Base-by-base conservation (phyloP, 2,888 invertebrate genomes). In the Therioaphis trifolii region DNA sequence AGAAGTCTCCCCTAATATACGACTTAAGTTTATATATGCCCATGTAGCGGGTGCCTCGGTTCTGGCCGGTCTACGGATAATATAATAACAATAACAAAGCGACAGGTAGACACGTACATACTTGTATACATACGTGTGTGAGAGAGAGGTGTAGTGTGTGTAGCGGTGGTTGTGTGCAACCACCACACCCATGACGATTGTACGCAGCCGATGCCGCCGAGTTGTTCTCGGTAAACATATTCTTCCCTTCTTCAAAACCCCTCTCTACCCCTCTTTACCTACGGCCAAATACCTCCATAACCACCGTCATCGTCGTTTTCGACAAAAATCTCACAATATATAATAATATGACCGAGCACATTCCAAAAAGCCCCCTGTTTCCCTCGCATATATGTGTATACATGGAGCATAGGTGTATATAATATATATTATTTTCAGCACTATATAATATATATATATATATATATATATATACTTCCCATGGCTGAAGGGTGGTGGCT, bases 311-410 rank as follows among this genome's bases (percentile, higher is more conserved):
- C 40, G 75, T 55, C n/a, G 46, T 76, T 77, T 66, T 66, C 35
- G 49, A 66, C 63, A 35, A 77, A 75, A 66, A 66, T 15, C 35
- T 61, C 1, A 63, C 40, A 76, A 61, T 75, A 55, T 21, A 68
- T 68, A 68, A 69, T 76, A 35, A 69, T 80, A 80, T 80, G 80
- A 80, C 80, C 29, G 71, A 80, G 80, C 80, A 80, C 80, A 80
- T 80, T 80, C 80, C 80, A 21, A 61, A 61, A 24, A 29, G n/a
- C 43, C 58, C 58, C 24, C 27, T 27, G 14, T 43, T 27, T 55
- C 35, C 46, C 12, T 49, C 46, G 7, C 18, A 4, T 7, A 7
- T 21, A 21, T 21, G 21, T 55, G 21, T 52, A 55, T 55, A 55
- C 7, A 35, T n/a, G n/a, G n/a, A n/a, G n/a, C n/a, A n/a, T 35